A percentile compares a stretch with the other conserved stretches of the same genome.
Conservation (phyloP, 2,797 vertebrate genomes). For the Paedocypris micromegethes region DNA sequence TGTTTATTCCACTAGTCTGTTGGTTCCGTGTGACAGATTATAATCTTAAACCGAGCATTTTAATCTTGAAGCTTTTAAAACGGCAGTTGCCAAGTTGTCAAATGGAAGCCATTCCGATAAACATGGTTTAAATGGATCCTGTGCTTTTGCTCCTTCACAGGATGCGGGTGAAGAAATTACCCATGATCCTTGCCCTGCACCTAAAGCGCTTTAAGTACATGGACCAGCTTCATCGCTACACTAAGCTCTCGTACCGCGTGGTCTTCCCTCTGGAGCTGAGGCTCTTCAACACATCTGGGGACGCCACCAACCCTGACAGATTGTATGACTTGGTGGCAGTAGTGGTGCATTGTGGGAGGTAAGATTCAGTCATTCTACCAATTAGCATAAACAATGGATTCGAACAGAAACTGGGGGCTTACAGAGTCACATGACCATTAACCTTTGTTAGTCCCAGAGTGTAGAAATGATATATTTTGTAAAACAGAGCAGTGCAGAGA, state of each 20-base stretch:
- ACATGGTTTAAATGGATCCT: background rate
- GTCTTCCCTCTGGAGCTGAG: conserved; percentile 89
- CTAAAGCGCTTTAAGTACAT: conserved; percentile 92
- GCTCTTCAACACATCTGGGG: conserved; percentile 90
- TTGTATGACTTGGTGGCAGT: conserved; percentile 92
- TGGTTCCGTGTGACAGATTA: background rate
- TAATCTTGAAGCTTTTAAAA: conserved; percentile 6
- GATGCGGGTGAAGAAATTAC: conserved; percentile 89
- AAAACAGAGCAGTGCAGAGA: too few relatives aligned
- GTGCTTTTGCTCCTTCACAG: conserved; percentile 52
- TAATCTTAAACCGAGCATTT: background rate
- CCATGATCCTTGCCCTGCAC: conserved; percentile 89
- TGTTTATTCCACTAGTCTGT: background rate
- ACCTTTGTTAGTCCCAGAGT: too few relatives aligned
- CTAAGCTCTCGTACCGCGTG: conserved; percentile 90
- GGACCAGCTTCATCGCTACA: conserved; percentile 92
- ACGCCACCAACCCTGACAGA: conserved; percentile 88
- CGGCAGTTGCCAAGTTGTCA: conserved; percentile 1
- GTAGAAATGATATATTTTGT: too few relatives aligned
- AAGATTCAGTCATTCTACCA: background rate
- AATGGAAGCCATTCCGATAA: conserved; percentile 1
- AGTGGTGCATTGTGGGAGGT: conserved; percentile 90
- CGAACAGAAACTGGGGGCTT: too few relatives aligned
- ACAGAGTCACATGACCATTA: too few relatives aligned
- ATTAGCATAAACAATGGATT: background rate